phyloP scores from a whole-genome alignment of 2,888 invertebrate genomes.

The Metopia argyrocephala region DNA sequence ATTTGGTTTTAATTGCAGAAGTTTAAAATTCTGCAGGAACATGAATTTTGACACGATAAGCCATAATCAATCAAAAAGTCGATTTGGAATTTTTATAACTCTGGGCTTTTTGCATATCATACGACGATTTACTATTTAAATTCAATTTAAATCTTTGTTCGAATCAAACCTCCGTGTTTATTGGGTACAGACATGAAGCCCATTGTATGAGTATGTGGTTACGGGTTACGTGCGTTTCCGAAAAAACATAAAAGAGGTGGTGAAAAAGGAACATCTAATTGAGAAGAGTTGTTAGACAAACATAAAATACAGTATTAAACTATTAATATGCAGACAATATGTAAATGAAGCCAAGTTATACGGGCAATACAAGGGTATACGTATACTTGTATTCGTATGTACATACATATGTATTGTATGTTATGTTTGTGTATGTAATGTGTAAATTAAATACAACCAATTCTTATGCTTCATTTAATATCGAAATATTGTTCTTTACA shows the following conservation, averaged over 20 bases:
- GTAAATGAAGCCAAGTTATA: constrained; percentile 16
- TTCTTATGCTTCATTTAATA: constrained; percentile 51
- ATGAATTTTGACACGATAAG: too few species aligned
- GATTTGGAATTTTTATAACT: too few species aligned
- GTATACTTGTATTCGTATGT: neutral
- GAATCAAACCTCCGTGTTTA: too few species aligned
- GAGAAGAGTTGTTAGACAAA: neutral
- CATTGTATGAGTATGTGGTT: neutral
- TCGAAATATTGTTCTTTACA: constrained; percentile 36
- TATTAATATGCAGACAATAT: constrained; percentile 35
- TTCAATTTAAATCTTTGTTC: too few species aligned
- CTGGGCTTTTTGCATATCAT: too few species aligned
- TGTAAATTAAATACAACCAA: constrained; percentile 53
- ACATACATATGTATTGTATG: neutral
- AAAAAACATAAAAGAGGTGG: constrained; percentile 11
- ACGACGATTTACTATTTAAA: too few species aligned
- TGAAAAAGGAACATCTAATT: neutral
- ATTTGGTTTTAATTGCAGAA: too few species aligned
- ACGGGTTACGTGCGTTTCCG: neutral
- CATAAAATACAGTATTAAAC: constrained; percentile 3
- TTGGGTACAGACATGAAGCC: too few species aligned
- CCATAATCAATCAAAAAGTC: too few species aligned
- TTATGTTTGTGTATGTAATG: constrained; percentile 14
- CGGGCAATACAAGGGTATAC: neutral
- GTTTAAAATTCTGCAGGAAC: too few species aligned